Percentiles rank a stretch among this genome's conserved stretches.
Conservation (phyloP, 2,113 vertebrate genomes). For the Actinemys pallida region DNA sequence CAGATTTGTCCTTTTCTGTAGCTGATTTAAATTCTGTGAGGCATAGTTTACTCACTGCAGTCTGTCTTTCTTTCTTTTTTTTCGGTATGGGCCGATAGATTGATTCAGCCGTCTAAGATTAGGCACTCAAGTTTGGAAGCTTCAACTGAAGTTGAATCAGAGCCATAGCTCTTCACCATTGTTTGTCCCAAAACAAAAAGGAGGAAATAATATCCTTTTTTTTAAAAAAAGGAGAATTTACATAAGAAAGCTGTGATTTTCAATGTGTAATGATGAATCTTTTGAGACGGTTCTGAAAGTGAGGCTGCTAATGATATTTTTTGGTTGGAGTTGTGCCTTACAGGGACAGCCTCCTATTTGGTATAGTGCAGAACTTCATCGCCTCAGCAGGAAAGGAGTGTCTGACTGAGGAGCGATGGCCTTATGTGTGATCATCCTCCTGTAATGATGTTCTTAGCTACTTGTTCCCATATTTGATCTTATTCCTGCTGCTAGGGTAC, state of each 20-base stretch:
- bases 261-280: too few relatives aligned
- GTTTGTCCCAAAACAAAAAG: not conserved
- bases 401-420: not conserved
- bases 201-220: not conserved
- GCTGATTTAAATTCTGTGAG: not conserved
- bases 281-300: not conserved
- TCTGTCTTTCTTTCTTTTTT: too few relatives aligned
- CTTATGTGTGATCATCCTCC: not conserved
- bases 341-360: not conserved
- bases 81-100: too few relatives aligned
- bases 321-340: not conserved
- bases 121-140: not conserved
- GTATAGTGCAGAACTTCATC: not conserved
- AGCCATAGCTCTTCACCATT: not conserved
- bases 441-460: not conserved
- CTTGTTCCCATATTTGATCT: not conserved
- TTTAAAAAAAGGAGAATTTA: not conserved
- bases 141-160: not conserved
- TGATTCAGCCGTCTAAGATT: not conserved
- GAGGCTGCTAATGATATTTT: not conserved
- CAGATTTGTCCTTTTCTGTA: constrained; percentile 8
- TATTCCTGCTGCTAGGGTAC: not conserved
- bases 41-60: not conserved
- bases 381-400: not conserved
- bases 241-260: not conserved